Evolutionary conservation across 2,888 invertebrate genomes (phyloP).

Genomic region (Drosophila pullipes): DNA sequence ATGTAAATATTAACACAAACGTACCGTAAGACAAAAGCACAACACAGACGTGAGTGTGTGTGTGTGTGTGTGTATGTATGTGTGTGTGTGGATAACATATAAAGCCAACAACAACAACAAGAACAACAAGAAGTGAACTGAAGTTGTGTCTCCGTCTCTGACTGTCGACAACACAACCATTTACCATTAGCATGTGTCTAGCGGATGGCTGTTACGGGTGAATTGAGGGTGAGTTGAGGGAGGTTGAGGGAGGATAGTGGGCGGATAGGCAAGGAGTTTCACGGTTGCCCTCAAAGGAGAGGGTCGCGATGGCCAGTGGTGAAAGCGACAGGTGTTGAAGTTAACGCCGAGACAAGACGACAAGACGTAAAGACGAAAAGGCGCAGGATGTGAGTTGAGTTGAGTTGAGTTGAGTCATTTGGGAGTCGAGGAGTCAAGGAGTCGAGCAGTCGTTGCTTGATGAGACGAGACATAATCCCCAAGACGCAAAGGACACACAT

Average conservation of each 20-base stretch:
- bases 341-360: conserved; percentile 44
- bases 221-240: neutral
- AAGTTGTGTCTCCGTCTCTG: conserved; percentile 41
- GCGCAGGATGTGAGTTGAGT: neutral
- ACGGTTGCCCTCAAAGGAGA: neutral
- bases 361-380: neutral
- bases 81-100: conserved; percentile 11
- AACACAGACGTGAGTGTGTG: conserved; percentile 13
- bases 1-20: conserved; percentile 80
- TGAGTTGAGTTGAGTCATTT: neutral
- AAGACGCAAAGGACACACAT: conserved; percentile 44
- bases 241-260: neutral
- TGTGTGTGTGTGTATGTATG: conserved; percentile 1
- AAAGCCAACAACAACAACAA: conserved; percentile 14
- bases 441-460: conserved; percentile 16
- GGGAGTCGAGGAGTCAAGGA: neutral
- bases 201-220: conserved; percentile 5
- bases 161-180: conserved; percentile 76
- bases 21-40: conserved; percentile 61
- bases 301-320: neutral
- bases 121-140: conserved; percentile 23
- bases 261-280: neutral
- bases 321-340: conserved; percentile 57
- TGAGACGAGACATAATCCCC: conserved; percentile 57
- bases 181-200: conserved; percentile 76